phyloP scores from a whole-genome alignment of 2,113 vertebrate species.

The Antechinus stuartii region DNA sequence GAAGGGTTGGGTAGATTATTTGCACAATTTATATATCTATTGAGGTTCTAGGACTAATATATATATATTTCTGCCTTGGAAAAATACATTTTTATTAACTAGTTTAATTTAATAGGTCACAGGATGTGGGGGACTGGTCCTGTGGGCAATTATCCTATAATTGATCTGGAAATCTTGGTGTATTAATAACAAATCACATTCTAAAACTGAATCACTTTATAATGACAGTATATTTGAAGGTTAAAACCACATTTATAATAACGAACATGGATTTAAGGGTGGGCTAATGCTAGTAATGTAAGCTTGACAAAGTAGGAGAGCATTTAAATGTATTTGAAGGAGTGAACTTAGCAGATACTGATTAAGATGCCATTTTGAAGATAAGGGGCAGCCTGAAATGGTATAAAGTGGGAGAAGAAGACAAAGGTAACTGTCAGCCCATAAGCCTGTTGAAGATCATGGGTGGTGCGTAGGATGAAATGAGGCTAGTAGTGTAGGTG shows the following conservation, averaged over 20 bases:
- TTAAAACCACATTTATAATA: constrained; percentile 24
- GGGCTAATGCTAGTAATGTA: constrained; percentile 15
- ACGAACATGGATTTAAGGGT: neutral
- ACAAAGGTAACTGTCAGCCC: constrained; percentile 29
- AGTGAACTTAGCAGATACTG: neutral
- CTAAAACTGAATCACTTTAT: neutral
- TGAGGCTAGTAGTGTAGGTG: neutral
- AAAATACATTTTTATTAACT: no score
- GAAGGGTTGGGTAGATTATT: no score
- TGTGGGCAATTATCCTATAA: no score
- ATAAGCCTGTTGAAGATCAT: neutral
- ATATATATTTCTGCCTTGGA: no score
- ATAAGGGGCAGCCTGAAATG: neutral
- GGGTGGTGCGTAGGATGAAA: constrained; percentile 3
- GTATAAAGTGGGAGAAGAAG: constrained; percentile 13
- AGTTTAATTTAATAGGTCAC: no score
- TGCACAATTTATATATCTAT: no score
- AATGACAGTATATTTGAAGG: constrained; percentile 3
- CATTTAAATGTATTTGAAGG: neutral
- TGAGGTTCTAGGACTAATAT: no score
- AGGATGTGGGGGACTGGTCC: no score
- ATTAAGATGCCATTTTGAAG: constrained; percentile 48
- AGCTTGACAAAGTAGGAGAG: constrained; percentile 3
- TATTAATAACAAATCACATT: neutral
- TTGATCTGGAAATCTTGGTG: no score